Conservation (phyloP, 2,888 invertebrate species). For the Hypsopygia costalis region DNA sequence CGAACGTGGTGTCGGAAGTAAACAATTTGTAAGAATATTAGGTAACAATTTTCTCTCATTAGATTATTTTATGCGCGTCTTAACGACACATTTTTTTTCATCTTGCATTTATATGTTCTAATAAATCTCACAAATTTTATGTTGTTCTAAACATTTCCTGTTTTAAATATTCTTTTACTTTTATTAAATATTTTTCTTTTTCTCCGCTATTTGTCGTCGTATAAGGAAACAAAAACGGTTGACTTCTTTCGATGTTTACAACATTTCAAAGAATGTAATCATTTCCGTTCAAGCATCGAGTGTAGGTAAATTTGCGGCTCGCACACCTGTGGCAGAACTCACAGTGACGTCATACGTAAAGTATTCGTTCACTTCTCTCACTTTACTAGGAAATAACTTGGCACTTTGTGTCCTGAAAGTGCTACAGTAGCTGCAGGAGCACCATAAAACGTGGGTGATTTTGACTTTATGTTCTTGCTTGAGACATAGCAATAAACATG, state of each 20-base stretch:
- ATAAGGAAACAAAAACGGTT: neutral
- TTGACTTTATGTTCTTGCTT: constrained; percentile 41
- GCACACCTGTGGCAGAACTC: constrained; percentile 38
- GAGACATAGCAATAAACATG: constrained; percentile 54
- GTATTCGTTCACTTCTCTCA: constrained; percentile 28
- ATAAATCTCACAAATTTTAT: neutral
- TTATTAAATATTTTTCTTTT: neutral
- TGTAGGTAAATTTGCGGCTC: constrained; percentile 29
- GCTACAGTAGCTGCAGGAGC: constrained; percentile 8
- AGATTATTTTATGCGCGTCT: neutral
- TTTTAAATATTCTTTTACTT: neutral
- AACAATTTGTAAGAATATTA: constrained; percentile 32
- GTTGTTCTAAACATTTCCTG: neutral
- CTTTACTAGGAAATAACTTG: constrained; percentile 11
- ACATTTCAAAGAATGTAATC: constrained; percentile 13
- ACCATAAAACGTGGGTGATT: constrained; percentile 14
- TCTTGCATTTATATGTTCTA: neutral
- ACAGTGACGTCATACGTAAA: constrained; percentile 44
- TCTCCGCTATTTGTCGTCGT: neutral
- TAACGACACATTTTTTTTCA: constrained; percentile 2
- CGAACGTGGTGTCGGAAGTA: constrained; percentile 46
- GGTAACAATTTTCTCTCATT: constrained; percentile 13
- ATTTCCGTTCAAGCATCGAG: constrained; percentile 29
- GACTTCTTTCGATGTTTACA: neutral
- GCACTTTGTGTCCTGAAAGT: constrained; percentile 5